A percentile compares a stretch with the other conserved stretches of the same genome.
Conservation (phyloP, 2,113 vertebrate genomes). For the Triplophysa siluroides region DNA sequence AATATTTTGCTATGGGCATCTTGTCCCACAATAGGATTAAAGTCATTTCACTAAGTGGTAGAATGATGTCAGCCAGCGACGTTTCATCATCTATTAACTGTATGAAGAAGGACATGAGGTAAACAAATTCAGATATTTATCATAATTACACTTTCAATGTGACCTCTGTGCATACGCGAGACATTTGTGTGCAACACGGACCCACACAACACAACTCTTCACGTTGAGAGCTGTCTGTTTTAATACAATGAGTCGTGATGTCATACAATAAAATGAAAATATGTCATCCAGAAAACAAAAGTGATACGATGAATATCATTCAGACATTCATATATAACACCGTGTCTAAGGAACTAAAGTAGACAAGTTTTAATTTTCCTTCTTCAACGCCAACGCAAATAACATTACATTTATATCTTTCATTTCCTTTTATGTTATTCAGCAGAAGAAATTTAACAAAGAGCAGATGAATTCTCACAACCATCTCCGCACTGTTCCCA, state of each 20-base stretch:
- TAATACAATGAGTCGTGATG: background rate
- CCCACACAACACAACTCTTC: background rate
- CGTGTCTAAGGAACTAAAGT: background rate
- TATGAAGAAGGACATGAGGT: background rate
- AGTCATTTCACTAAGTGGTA: conserved; percentile 40
- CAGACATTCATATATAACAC: background rate
- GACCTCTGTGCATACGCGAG: background rate
- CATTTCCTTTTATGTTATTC: background rate
- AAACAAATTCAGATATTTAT: background rate
- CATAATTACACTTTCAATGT: background rate
- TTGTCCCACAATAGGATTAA: conserved; percentile 27
- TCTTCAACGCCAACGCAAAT: background rate
- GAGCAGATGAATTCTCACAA: background rate
- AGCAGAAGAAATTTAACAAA: background rate
- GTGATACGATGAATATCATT: background rate
- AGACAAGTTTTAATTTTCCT: background rate
- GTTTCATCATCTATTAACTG: background rate
- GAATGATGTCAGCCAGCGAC: conserved; percentile 19
- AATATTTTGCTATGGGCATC: background rate
- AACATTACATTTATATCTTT: background rate
- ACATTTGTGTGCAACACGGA: too few relatives aligned
- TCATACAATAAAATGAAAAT: too few relatives aligned
- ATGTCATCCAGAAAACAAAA: background rate
- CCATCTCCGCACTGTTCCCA: background rate
- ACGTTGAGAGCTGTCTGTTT: background rate